These are phyloP conservation scores for Galago senegalensis DNA, from an alignment of 2,797 vertebrate species.

Conservation along the genomic window DNA sequence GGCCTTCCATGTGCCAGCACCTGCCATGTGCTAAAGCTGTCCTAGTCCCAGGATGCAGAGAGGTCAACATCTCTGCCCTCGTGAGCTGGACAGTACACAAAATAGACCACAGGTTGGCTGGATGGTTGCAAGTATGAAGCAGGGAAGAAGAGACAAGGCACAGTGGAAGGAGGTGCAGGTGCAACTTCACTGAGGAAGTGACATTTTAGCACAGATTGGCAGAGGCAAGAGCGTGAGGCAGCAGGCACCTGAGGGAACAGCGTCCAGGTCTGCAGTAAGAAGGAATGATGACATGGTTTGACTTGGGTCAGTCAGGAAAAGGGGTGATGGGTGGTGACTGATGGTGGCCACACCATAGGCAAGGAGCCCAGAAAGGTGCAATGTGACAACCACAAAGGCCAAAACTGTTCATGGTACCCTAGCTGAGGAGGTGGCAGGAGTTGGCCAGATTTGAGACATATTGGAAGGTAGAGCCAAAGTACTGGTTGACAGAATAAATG, in stretches of 20 bases:
- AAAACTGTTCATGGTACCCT: not conserved
- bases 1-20: not conserved
- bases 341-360: not conserved
- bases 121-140: not conserved
- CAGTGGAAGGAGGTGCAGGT: accelerated
- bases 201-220: not conserved
- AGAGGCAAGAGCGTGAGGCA: not conserved
- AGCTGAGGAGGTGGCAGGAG: not conserved
- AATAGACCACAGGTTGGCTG: accelerated
- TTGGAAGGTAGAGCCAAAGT: not conserved
- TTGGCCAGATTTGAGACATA: not conserved
- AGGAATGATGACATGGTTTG: accelerated
- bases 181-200: not conserved
- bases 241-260: not conserved
- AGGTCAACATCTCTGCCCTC: not conserved
- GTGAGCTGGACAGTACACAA: accelerated
- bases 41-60: not conserved
- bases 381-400: accelerated
- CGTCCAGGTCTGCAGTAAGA: not conserved
- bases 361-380: not conserved
- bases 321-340: not conserved
- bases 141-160: not conserved
- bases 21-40: not conserved
- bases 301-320: not conserved
- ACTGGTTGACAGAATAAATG: not conserved